These are phyloP conservation scores for Proisotoma minuta DNA, from an alignment of 2,888 invertebrate species.

Conservation along the genomic window DNA sequence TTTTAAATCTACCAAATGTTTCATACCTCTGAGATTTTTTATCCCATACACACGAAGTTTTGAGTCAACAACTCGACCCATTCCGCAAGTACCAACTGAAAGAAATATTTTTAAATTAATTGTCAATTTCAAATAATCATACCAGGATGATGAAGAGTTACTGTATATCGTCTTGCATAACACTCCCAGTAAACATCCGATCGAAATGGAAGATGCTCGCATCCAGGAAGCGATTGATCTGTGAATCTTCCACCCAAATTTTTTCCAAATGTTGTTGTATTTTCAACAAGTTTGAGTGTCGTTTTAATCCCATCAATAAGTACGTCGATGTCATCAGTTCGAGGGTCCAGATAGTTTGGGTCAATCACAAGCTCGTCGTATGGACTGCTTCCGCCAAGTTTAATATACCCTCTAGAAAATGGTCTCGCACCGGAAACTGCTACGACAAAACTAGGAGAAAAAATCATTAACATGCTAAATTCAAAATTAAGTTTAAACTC, in stretches of 20 bases:
- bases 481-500: too few species aligned
- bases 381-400: constrained; percentile 30
- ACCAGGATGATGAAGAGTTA: constrained; percentile 38
- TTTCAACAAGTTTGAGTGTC: constrained; percentile 31
- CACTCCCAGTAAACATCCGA: constrained; percentile 40
- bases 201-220: constrained; percentile 31
- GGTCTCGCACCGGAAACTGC: constrained; percentile 13
- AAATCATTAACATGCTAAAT: too few species aligned
- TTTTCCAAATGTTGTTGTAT: constrained; percentile 24
- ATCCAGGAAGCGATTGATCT: constrained; percentile 30
- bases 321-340: constrained; percentile 33
- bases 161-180: constrained; percentile 28
- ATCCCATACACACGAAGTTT: constrained; percentile 34
- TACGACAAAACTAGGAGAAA: constrained; percentile 9
- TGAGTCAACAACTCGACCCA: constrained; percentile 40
- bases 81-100: constrained; percentile 24
- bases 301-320: constrained; percentile 38
- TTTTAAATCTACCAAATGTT: too few species aligned
- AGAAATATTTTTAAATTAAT: too few species aligned
- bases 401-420: constrained; percentile 16
- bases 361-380: constrained; percentile 37
- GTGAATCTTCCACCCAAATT: constrained; percentile 27
- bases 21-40: constrained; percentile 30
- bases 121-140: too few species aligned
- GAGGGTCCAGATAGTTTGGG: constrained; percentile 38